Evolutionary conservation across 2,888 invertebrate genomes (phyloP), one percentile per base, ranked within the genome.

Genomic region (Brachyopa scutellaris): DNA sequence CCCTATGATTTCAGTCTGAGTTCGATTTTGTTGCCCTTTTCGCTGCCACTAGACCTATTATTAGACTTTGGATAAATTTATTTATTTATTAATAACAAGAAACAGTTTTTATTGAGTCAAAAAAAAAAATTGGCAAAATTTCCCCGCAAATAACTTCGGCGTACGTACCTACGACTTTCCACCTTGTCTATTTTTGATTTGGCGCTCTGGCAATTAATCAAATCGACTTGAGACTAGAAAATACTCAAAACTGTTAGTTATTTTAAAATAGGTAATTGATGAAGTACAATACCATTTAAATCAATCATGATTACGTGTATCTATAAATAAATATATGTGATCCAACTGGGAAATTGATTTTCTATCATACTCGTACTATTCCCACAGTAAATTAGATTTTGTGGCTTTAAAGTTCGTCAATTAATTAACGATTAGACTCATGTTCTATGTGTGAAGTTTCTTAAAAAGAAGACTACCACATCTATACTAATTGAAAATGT

Each of bases 171-270:
- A 1, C 47, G 59, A 66, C 66, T 61, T 53, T 33, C 23, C n/a
- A n/a, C n/a, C n/a, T n/a, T 57, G 70, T 31, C 47, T 70, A 55
- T 17, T 45, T 62, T 51, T 59, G 51, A 51, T 47, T 80, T 80
- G 80, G 62, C 62, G 74, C 69, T 80, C 59, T 69, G 69, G 42
- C 51, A 69, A 80, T 80, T 55, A 62, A 74, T 80, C 74, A 80
- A 69, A 36, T 57, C 45, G 57, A 38, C 26, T 55, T 64, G 11
- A 5, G 38, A 8, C 31, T 45, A 17, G 66, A 11, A 55, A 19
- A 11, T 4, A 45, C 45, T 42, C 8, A 15, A 45, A 45, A 33
- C 42, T 19, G 31, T 15, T 21, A 26, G 17, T 17, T n/a, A 49
- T 29, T 57, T 64, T 64, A 33, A 47, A 26, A 47, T 26, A 5